phyloP scores from a whole-genome alignment of 1,140 invertebrate species.

The Drosophila auraria region DNA sequence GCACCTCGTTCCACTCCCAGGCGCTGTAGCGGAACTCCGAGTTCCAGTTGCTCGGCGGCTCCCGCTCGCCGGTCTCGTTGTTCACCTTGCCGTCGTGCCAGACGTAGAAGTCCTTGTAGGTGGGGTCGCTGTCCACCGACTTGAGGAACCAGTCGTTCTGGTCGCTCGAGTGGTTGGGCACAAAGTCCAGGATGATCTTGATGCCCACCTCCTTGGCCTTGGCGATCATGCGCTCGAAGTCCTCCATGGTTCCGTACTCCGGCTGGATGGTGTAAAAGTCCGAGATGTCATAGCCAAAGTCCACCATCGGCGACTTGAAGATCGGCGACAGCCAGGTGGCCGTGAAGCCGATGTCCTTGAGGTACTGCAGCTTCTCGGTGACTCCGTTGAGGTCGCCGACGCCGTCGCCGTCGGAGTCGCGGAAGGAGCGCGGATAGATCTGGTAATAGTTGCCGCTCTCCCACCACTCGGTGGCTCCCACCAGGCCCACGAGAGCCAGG shows the following conservation, averaged over 20 bases:
- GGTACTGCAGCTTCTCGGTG: conserved; percentile 86
- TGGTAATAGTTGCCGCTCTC: conserved; percentile 90
- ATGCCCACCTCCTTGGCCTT: conserved; percentile 87
- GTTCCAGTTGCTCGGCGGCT: conserved; percentile 87
- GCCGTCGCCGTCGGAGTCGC: conserved; percentile 90
- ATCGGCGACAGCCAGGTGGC: conserved; percentile 91
- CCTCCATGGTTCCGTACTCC: conserved; percentile 90
- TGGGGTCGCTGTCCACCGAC: conserved; percentile 86
- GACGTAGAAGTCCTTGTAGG: conserved; percentile 90
- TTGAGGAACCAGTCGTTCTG: conserved; percentile 90
- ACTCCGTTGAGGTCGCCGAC: conserved; percentile 89
- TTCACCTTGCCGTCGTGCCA: conserved; percentile 87
- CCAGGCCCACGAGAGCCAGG: conserved; percentile 36
- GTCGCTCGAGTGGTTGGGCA: conserved; percentile 92
- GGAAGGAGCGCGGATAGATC: conserved; percentile 91
- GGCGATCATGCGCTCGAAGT: conserved; percentile 89
- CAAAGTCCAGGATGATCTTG: conserved; percentile 88
- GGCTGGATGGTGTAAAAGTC: conserved; percentile 91
- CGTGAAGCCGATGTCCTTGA: conserved; percentile 86
- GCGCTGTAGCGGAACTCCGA: conserved; percentile 84
- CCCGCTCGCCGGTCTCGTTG: conserved; percentile 70
- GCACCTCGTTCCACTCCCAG: conserved; percentile 86
- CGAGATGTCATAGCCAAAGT: conserved; percentile 91
- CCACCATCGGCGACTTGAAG: conserved; percentile 89
- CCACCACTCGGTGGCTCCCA: conserved; percentile 88